Evolutionary conservation across 2,888 invertebrate genomes (phyloP).

Genomic region (Eupelmus urozonus): DNA sequence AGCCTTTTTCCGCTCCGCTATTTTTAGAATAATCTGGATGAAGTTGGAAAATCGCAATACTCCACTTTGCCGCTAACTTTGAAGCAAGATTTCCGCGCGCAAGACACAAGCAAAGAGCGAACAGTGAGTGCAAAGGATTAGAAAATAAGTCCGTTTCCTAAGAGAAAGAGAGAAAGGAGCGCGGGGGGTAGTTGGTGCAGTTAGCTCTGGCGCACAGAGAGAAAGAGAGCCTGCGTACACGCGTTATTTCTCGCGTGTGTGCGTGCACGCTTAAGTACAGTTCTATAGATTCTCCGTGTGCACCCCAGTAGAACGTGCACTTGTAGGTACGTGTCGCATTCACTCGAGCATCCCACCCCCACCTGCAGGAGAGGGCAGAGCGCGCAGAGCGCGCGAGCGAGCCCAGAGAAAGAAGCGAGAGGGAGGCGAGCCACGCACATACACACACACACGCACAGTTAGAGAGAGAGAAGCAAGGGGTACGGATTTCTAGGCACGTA

Average conservation of each 20-base stretch:
- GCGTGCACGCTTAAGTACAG: conserved; percentile 62
- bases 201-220: too few relatives aligned
- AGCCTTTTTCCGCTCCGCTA: too few relatives aligned
- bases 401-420: not conserved
- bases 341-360: conserved; percentile 67
- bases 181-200: not conserved
- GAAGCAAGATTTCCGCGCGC: too few relatives aligned
- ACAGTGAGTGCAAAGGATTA: not conserved
- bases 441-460: too few relatives aligned
- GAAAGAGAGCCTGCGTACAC: not conserved
- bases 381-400: conserved; percentile 10
- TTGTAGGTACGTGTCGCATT: conserved; percentile 73
- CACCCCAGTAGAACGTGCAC: conserved; percentile 66
- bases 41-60: not conserved
- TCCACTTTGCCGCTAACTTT: too few relatives aligned
- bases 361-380: conserved; percentile 59
- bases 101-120: not conserved
- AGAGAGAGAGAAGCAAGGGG: conserved; percentile 63
- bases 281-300: conserved; percentile 64
- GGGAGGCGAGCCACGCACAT: not conserved
- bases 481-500: conserved; percentile 72
- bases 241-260: conserved; percentile 9
- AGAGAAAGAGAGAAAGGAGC: too few relatives aligned
- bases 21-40: not conserved
- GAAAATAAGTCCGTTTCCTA: conserved; percentile 28